These are phyloP conservation scores for Petrocephalus sullivani DNA, from an alignment of 2,797 vertebrate genomes.

Conservation along the genomic window DNA sequence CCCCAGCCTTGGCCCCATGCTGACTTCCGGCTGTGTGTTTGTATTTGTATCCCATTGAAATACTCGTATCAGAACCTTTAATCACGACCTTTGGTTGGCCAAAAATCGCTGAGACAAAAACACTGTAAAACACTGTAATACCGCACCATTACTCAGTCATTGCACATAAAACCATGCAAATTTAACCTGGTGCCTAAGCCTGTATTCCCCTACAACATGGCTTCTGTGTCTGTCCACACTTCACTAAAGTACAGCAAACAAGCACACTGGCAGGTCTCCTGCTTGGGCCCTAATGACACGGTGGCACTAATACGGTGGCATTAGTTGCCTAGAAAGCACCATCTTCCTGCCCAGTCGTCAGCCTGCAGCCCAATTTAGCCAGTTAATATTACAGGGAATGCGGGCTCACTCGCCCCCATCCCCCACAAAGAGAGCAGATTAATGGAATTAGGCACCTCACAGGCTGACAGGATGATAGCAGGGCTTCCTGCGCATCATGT, in stretches of 20 bases:
- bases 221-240: background rate
- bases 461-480: slow-evolving; percentile 29
- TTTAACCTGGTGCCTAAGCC: background rate
- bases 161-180: background rate
- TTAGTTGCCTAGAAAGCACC: slow-evolving; percentile 21
- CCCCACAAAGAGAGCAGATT: slow-evolving; percentile 27
- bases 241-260: background rate
- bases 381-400: slow-evolving; percentile 33
- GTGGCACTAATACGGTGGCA: slow-evolving; percentile 29
- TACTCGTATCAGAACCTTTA: background rate
- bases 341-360: slow-evolving; percentile 28
- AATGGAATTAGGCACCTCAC: slow-evolving; percentile 41
- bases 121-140: background rate
- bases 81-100: background rate
- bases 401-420: slow-evolving; percentile 19
- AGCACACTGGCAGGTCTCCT: slow-evolving; percentile 7
- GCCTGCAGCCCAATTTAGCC: slow-evolving; percentile 34
- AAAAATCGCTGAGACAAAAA: background rate
- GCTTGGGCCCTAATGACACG: slow-evolving; percentile 28
- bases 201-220: background rate
- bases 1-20: background rate
- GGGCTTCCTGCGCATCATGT: slow-evolving; percentile 24
- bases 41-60: background rate
- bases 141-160: background rate
- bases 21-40: background rate